Evolutionary conservation across 2,888 invertebrate species (phyloP).

Genomic region (Salticus scenicus): DNA sequence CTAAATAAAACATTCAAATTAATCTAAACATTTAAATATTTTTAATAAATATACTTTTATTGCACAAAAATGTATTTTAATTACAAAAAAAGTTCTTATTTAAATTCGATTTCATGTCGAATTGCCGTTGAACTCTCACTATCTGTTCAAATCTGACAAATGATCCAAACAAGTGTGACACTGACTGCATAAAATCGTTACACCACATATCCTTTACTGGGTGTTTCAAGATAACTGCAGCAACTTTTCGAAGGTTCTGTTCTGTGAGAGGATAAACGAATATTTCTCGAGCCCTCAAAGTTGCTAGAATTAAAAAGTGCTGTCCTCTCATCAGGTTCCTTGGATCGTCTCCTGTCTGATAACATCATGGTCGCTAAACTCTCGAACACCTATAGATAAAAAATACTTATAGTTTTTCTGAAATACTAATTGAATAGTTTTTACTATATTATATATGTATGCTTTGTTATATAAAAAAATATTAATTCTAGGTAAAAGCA

Average conservation of each 20-base stretch:
- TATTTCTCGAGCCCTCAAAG: constrained; percentile 13
- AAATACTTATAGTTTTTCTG: too few relatives aligned
- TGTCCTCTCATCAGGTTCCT: constrained; percentile 39
- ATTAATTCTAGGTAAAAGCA: background rate
- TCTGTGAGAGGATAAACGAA: constrained; percentile 10
- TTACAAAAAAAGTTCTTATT: too few relatives aligned
- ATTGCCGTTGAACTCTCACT: too few relatives aligned
- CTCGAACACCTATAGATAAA: constrained; percentile 45
- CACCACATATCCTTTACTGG: constrained; percentile 47
- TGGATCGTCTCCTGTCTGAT: constrained; percentile 12
- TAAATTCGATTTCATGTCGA: too few relatives aligned
- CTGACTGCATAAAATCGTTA: background rate
- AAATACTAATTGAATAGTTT: background rate
- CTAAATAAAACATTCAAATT: too few relatives aligned
- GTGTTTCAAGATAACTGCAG: constrained; percentile 22
- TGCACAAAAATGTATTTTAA: too few relatives aligned
- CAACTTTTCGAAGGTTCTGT: constrained; percentile 21
- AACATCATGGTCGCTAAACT: constrained; percentile 49
- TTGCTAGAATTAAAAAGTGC: background rate
- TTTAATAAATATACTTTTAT: too few relatives aligned
- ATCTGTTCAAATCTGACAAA: too few relatives aligned
- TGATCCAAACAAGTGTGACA: too few relatives aligned
- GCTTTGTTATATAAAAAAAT: background rate
- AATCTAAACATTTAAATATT: too few relatives aligned
- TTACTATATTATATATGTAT: background rate